phyloP scores from a whole-genome alignment of 2,113 vertebrate genomes.

The Lasiurus cinereus region DNA sequence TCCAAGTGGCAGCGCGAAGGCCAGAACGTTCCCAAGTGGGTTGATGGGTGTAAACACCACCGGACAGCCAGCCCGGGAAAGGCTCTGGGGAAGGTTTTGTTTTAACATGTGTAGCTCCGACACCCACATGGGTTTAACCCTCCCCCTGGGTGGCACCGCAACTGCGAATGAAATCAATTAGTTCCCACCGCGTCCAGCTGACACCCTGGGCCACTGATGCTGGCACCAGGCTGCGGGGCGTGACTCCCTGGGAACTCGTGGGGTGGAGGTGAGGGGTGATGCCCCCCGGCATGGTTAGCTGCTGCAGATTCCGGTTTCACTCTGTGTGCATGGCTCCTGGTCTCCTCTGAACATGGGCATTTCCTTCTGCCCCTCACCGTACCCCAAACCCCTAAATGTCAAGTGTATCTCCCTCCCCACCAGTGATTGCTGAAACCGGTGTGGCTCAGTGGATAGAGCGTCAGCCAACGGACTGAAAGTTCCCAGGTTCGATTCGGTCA shows the following conservation, averaged over 20 bases:
- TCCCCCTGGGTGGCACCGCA: background rate
- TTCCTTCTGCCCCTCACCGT: background rate
- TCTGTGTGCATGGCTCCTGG: background rate
- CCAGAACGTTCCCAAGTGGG: background rate
- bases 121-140: background rate
- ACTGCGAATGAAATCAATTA: conserved; percentile 41
- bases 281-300: background rate
- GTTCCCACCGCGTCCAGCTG: background rate
- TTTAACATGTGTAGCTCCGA: background rate
- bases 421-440: too few species aligned
- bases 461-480: too few species aligned
- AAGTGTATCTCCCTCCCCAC: background rate
- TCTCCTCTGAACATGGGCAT: background rate
- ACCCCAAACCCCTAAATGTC: background rate
- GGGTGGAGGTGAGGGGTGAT: background rate
- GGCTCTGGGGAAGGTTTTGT: background rate
- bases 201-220: background rate
- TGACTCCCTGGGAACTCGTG: background rate
- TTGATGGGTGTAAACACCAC: background rate
- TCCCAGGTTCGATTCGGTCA: too few species aligned
- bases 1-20: background rate
- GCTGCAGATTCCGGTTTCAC: background rate
- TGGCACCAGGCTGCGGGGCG: fast-evolving
- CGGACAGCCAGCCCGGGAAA: background rate
- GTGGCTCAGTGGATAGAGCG: too few species aligned